Base-by-base conservation (phyloP, 2,888 invertebrate species). In the Eremobia ochroleuca region DNA sequence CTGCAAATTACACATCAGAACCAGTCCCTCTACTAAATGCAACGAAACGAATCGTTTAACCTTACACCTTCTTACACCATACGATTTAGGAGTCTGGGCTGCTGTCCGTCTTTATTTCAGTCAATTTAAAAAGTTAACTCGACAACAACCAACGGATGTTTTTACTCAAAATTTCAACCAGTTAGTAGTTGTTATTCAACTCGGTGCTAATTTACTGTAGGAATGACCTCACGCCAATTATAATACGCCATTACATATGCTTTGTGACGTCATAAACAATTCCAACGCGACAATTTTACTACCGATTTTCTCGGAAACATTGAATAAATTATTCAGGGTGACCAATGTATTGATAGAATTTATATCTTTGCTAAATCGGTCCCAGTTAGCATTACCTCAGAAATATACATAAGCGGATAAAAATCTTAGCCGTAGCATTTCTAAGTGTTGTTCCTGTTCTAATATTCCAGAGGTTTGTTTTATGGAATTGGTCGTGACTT, bases 171-270 rank as follows among this genome's bases (percentile, higher is more conserved):
- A 64, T 49, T 68, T 75, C 46, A 58, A 82, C 77, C 64, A 85
- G 75, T 78, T 74, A 65, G 77, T 77, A 81, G 77, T 86, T 89
- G 80, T 87, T 85, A 90, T 90, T 89, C 88, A 75, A 81, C 73
- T 70, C 69, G 76, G 78, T 87, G 85, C 77, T 90, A 90, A 90
- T 90, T 90, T 82, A 73, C 79, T 80, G 81, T 76, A 71, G 68
- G 84, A 76, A 79, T 92, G 91, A 91, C 91, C 91, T 92, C 91
- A 92, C 85, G 40, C 78, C 84, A 89, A 90, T 90, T 91, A 90
- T 87, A 89, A 87, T 80, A 83, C 75, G 61, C 75, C 76, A 81
- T 86, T 81, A 84, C 82, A 82, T 80, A 77, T 79, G 69, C 55
- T 49, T 18, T 31, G 37, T 88, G 82, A 79, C 80, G 88, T 81